Evolutionary conservation across 2,113 vertebrate species (phyloP).

Genomic region (Gobio gobio): DNA sequence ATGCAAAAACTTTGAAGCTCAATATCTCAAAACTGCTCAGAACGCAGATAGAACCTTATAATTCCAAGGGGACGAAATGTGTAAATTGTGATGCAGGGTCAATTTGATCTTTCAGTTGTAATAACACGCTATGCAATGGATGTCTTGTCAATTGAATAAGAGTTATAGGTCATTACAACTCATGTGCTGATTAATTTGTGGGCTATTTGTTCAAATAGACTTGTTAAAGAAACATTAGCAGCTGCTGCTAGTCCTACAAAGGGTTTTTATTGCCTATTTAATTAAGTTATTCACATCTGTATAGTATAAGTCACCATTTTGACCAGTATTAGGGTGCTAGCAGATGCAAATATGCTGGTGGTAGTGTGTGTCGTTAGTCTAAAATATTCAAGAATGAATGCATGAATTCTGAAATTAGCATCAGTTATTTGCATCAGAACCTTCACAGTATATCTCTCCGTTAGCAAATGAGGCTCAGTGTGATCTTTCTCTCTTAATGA

Average conservation of each 20-base stretch:
- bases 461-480: conserved; percentile 25
- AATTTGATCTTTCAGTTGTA: not conserved
- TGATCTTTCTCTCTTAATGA: conserved; percentile 25
- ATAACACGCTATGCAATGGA: not conserved
- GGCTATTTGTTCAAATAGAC: not conserved
- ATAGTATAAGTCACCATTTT: conserved; percentile 10
- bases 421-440: conserved; percentile 15
- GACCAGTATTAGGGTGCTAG: not conserved
- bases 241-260: not conserved
- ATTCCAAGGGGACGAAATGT: too few species aligned
- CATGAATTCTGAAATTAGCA: not conserved
- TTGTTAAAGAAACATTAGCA: not conserved
- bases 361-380: not conserved
- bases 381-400: conserved; percentile 1
- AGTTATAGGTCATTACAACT: not conserved
- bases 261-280: not conserved
- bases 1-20: too few species aligned
- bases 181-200: not conserved
- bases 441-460: conserved; percentile 3
- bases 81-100: not conserved
- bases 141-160: not conserved
- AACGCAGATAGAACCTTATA: too few species aligned
- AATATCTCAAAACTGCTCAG: too few species aligned
- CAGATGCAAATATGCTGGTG: not conserved
- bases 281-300: not conserved